Conservation (phyloP, 2,888 invertebrate species). For the Doris montereyensis region DNA sequence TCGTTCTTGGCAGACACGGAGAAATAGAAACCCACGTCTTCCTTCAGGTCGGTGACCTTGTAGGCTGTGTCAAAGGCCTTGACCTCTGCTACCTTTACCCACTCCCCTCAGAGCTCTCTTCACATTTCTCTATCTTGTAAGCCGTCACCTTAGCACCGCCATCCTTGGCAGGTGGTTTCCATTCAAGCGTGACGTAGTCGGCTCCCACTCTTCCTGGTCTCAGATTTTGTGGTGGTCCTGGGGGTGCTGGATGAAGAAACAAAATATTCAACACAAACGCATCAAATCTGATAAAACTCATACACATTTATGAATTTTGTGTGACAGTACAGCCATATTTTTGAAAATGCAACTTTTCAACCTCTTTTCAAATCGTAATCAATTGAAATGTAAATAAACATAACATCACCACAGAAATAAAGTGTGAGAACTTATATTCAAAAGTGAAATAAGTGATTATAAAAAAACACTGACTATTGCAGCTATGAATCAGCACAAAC, state of each 20-base stretch:
- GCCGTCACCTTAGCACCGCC: conserved; percentile 67
- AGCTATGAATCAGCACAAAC: too few relatives aligned
- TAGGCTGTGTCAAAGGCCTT: conserved; percentile 56
- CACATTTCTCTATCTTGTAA: conserved; percentile 57
- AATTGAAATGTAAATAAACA: too few relatives aligned
- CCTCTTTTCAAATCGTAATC: too few relatives aligned
- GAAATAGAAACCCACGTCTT: conserved; percentile 68
- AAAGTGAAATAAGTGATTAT: too few relatives aligned
- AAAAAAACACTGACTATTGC: too few relatives aligned
- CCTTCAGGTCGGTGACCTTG: conserved; percentile 60
- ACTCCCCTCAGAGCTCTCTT: conserved; percentile 57
- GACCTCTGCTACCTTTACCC: conserved; percentile 58
- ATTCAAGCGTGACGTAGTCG: conserved; percentile 62
- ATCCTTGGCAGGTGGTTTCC: conserved; percentile 65
- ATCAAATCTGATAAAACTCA: too few relatives aligned
- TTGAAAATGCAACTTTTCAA: too few relatives aligned
- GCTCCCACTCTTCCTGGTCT: conserved; percentile 59
- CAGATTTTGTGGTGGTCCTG: conserved; percentile 61
- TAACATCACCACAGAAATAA: too few relatives aligned
- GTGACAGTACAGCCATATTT: too few relatives aligned
- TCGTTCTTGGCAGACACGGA: conserved; percentile 70
- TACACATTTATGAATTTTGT: too few relatives aligned
- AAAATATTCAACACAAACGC: too few relatives aligned
- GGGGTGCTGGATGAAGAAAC: conserved; percentile 65
- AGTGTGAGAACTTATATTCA: too few relatives aligned